Base-by-base conservation (phyloP, 2,113 vertebrate genomes). In the Leptobrachium ailaonicum region DNA sequence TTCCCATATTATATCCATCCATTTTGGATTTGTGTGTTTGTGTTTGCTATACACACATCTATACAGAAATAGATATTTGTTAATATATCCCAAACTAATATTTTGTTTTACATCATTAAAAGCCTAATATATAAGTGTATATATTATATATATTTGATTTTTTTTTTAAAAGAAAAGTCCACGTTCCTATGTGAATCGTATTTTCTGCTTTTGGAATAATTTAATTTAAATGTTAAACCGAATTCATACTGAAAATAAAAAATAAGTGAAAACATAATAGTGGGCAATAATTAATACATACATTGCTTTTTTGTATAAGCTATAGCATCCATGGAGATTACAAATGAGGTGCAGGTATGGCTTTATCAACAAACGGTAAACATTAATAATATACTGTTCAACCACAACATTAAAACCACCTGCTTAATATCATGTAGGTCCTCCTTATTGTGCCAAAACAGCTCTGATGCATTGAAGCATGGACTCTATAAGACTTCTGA, bases 91-190 rank as follows among this genome's bases (percentile, higher is more conserved):
- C 13, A 66, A 56, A 73, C 9, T 40, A 58, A 80, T 73, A 64
- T 66, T 63, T 78, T 70, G 45, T 43, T 62, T 60, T 68, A n/a
- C 53, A 13, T 10, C 32, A 50, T 45, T 68, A 60, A 69, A 67
- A 56, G 14, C n/a, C 32, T 68, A 80, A 68, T 75, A 81, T 81
- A 81, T 81, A 81, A 66, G 58, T 75, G 66, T 81, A 75, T 81
- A 75, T 41, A 66, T 66, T 73, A 80, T 75, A 81, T 68, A 75
- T 81, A 81, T 75, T 81, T 75, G 41, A 53, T 66, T 68, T 60
- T 74, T 73, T 78, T 68, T 66, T 73, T 66, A 32, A 32, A 32
- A 32, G 20, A 32, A 32, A 80, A 68, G 40, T 50, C 66, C 66
- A 75, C 42, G 9, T 68, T 74, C 41, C 64, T 69, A 45, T 68